Evolutionary conservation across 2,113 vertebrate genomes (phyloP).

Genomic region (Calonectris borealis): DNA sequence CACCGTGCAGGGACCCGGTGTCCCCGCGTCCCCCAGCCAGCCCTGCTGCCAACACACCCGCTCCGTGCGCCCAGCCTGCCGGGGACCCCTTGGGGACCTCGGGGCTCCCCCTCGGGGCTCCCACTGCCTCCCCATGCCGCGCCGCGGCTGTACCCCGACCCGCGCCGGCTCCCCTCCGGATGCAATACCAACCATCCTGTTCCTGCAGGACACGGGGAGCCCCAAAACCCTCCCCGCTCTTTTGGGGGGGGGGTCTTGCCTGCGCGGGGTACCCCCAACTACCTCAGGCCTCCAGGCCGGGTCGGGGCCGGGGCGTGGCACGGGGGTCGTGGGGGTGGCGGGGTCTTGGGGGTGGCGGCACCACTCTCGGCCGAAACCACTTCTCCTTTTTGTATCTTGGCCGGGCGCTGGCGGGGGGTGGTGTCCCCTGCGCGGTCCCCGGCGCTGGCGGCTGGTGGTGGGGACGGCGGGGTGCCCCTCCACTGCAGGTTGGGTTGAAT

Average conservation of each 20-base stretch:
- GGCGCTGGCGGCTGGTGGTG: not conserved
- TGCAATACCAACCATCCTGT: not conserved
- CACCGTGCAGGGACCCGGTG: accelerated
- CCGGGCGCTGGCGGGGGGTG: not conserved
- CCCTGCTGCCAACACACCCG: accelerated
- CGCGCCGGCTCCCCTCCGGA: not conserved
- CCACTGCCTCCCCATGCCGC: not conserved
- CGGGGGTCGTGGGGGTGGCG: not conserved
- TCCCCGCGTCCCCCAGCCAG: accelerated
- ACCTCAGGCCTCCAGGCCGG: slow-evolving; percentile 73
- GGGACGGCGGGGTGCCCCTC: not conserved
- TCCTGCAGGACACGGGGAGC: not conserved
- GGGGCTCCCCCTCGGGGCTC: not conserved
- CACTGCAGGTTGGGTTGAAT: not conserved
- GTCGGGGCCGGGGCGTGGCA: not conserved
- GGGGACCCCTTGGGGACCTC: not conserved
- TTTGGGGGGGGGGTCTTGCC: not conserved
- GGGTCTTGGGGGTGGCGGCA: not conserved
- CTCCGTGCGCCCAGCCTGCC: not conserved
- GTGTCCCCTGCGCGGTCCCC: accelerated
- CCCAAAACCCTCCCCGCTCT: not conserved
- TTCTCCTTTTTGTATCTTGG: not conserved
- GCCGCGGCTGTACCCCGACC: not conserved
- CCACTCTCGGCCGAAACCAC: not conserved
- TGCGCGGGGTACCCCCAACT: slow-evolving; percentile 59